These are phyloP conservation scores for Fregata magnificens DNA, from an alignment of 2,113 vertebrate genomes.

Conservation along the genomic window DNA sequence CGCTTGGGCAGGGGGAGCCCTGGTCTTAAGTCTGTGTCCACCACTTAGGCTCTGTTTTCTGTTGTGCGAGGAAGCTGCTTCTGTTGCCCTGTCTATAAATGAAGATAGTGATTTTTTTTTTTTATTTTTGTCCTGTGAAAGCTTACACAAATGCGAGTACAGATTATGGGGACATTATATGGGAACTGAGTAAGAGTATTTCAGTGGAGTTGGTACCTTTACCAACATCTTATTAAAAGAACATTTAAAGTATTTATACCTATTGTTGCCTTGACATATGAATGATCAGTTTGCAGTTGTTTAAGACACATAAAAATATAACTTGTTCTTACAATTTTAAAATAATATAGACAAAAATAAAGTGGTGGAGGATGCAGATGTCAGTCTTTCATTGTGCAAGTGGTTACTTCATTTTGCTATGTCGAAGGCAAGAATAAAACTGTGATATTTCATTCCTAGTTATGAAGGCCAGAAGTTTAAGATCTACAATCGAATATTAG, in stretches of 20 bases:
- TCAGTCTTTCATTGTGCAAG: not conserved
- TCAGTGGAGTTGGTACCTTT: not conserved
- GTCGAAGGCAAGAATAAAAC: not conserved
- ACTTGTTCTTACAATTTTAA: not conserved
- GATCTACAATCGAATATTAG: not conserved
- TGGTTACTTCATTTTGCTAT: not conserved
- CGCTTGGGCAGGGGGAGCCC: fast-evolving
- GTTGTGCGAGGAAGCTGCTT: not conserved
- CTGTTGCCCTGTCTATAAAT: not conserved
- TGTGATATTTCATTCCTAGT: not conserved
- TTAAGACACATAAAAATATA: not conserved
- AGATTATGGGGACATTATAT: not conserved
- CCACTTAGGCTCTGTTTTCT: not conserved
- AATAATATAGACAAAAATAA: not conserved
- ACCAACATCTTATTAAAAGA: not conserved
- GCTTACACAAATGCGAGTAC: not conserved
- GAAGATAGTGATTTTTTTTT: not conserved
- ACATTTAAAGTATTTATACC: not conserved
- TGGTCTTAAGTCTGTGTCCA: not conserved
- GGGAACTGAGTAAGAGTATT: not conserved
- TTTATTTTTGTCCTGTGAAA: not conserved
- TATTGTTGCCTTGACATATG: not conserved
- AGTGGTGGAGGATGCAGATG: not conserved
- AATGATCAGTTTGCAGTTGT: not conserved
- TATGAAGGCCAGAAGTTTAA: not conserved